Base-by-base conservation (phyloP, 2,797 vertebrate species). In the Bufotes viridis region DNA sequence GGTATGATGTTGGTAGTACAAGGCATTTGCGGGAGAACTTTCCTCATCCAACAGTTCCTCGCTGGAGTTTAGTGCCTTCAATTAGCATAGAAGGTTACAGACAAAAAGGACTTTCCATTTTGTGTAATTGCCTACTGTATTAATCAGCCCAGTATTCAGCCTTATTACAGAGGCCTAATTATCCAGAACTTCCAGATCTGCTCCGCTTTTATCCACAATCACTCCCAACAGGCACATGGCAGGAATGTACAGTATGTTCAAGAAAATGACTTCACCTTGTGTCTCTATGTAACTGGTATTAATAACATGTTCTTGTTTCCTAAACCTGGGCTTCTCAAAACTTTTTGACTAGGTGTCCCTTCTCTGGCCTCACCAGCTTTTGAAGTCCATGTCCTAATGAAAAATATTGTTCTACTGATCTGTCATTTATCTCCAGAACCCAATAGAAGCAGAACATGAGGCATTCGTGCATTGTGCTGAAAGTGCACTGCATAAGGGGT, bases 71-170 rank as follows among this genome's bases (percentile, higher is more conserved):
- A 17, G 72, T 9, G 60, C 15, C 42, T 61, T 20, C 22, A 86
- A 75, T 75, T 84, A 61, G 55, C 26, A 13, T 34, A 72, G 14
- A 72, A 79, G 85, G 84, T 86, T 78, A 78, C 15, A 75, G 34
- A 15, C 26, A 10, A 69, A 22, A 49, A 86, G 58, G 75, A 74
- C 58, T 78, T 83, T 70, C 14, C 76, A 22, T 22, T 63, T 57
- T 69, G 34, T 65, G 63, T 89, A 78, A 85, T 86, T 78, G 61
- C 58, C 72, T 74, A 57, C 67, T 82, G 60, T 78, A 78, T 78
- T 76, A 83, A 82, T 88, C 80, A 82, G 70, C 11, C 42, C 69
- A 2, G n/a, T 29, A 83, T 75, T 82, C 55, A 78, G 17, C 34
- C n/a, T 29, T 69, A 55, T 24, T 75, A 29, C 10, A 42, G 55